phyloP scores from a whole-genome alignment of 2,888 invertebrate genomes.

The Hylaea fasciaria region DNA sequence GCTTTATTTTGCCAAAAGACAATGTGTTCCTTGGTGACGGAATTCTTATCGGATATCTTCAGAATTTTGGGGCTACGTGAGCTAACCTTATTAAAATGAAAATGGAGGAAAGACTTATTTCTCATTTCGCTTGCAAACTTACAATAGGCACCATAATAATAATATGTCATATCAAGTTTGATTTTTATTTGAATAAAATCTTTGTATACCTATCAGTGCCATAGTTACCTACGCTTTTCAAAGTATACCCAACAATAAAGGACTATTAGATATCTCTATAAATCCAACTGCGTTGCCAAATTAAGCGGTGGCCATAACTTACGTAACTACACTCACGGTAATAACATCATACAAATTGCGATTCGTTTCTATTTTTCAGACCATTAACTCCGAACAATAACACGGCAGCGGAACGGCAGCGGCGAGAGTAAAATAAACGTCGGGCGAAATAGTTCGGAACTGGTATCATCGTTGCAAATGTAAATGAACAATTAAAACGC shows the following conservation, averaged over 20 bases:
- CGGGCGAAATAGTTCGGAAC: slow-evolving; percentile 81
- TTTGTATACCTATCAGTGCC: no score
- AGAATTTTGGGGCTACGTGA: slow-evolving; percentile 10
- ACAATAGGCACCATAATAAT: no score
- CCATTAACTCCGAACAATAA: slow-evolving; percentile 82
- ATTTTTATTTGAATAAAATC: no score
- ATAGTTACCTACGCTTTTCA: no score
- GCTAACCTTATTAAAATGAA: not conserved
- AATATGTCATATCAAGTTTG: no score
- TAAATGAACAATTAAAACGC: slow-evolving; percentile 85
- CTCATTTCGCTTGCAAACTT: no score
- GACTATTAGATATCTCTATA: slow-evolving; percentile 9
- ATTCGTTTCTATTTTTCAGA: slow-evolving; percentile 82
- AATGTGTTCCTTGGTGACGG: slow-evolving; percentile 26
- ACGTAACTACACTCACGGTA: slow-evolving; percentile 47
- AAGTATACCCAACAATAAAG: no score
- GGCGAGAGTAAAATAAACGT: slow-evolving; percentile 77
- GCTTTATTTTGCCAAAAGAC: slow-evolving; percentile 43
- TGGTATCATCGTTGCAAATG: slow-evolving; percentile 84
- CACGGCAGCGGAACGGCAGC: slow-evolving; percentile 66
- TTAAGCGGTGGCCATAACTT: slow-evolving; percentile 57
- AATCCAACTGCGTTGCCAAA: slow-evolving; percentile 40
- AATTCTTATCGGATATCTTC: slow-evolving; percentile 20
- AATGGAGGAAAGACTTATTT: not conserved
- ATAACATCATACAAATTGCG: slow-evolving; percentile 74